Conservation (phyloP, 2,113 vertebrate species). For the Poeciliopsis prolifica region DNA sequence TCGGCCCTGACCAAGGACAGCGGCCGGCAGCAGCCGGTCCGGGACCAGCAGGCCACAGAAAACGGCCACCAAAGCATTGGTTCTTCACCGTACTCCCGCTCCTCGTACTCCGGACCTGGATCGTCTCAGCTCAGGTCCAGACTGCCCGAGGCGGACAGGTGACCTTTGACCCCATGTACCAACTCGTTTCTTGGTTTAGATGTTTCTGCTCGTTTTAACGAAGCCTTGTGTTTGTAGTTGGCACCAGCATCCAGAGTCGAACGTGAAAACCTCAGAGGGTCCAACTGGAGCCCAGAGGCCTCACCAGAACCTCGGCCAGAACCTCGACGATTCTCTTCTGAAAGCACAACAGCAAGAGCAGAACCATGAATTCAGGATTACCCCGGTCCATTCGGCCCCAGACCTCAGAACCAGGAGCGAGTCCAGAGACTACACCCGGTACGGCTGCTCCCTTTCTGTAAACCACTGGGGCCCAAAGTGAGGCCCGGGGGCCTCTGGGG, state of each 20-base stretch:
- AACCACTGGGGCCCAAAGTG: neutral
- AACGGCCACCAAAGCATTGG: conserved; percentile 84
- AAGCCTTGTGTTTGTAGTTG: conserved; percentile 20
- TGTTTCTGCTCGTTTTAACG: neutral
- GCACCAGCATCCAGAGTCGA: conserved; percentile 49
- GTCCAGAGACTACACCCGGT: conserved; percentile 47
- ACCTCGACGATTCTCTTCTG: neutral
- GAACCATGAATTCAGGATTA: conserved; percentile 22
- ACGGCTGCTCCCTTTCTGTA: neutral
- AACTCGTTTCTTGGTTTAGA: neutral
- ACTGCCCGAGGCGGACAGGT: conserved; percentile 63
- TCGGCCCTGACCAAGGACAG: conserved; percentile 88
- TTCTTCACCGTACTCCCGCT: conserved; percentile 12
- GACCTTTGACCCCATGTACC: neutral
- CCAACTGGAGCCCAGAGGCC: conserved; percentile 29
- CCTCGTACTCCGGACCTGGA: conserved; percentile 6
- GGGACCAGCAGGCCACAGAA: conserved; percentile 65
- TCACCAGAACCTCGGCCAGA: conserved; percentile 31
- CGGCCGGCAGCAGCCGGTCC: conserved; percentile 34
- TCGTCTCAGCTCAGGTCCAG: conserved; percentile 21
- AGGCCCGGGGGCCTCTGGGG: too few relatives aligned
- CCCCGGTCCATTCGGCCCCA: conserved; percentile 14
- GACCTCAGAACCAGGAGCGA: conserved; percentile 52
- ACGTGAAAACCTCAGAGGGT: conserved; percentile 55
- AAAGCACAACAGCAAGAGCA: conserved; percentile 29